Base-by-base conservation (phyloP, 1,140 invertebrate genomes). In the Nymphalis io region DNA sequence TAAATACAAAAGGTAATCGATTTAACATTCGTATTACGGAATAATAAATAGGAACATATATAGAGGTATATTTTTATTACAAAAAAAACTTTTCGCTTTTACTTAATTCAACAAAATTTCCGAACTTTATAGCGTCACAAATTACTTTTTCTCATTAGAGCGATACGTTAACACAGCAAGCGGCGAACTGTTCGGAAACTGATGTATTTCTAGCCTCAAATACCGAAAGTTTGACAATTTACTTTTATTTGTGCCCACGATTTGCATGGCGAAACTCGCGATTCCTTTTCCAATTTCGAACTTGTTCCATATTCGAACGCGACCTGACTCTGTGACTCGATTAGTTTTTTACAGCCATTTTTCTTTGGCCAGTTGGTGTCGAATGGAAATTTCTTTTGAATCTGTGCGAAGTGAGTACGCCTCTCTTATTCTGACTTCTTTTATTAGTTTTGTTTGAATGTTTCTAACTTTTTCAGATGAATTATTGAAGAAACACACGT, bases 221-320 rank as follows among this genome's bases (percentile, higher is more conserved):
- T 70, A 74, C 67, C 71, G 51, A 70, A 76, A 76, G 65, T 79
- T 79, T 71, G 67, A 64, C 72, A 66, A 76, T 79, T 76, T 70
- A 53, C 74, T 76, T 79, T 79, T 79, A 76, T 77, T 76, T 62
- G 63, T 44, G 63, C 21, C 57, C 67, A 57, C 70, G 72, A 77
- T 77, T 76, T 79, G 77, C 75, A 74, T 74, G 68, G 61, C 65
- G 64, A 59, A 69, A 67, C 40, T 70, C 58, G 67, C 69, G 73
- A 60, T 71, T 76, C 71, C 75, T 71, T 73, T 79, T 74, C 70
- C 72, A 76, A 76, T 76, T 79, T 76, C 68, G 68, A 79, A 79
- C 61, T 79, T 76, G 76, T 73, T 71, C 72, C 68, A 73, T 76
- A 76, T 76, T 72, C 68, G 68, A 74, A 76, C 72, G 69, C 63